phyloP scores from a whole-genome alignment of 2,888 invertebrate genomes.

The Melanargia galathea region DNA sequence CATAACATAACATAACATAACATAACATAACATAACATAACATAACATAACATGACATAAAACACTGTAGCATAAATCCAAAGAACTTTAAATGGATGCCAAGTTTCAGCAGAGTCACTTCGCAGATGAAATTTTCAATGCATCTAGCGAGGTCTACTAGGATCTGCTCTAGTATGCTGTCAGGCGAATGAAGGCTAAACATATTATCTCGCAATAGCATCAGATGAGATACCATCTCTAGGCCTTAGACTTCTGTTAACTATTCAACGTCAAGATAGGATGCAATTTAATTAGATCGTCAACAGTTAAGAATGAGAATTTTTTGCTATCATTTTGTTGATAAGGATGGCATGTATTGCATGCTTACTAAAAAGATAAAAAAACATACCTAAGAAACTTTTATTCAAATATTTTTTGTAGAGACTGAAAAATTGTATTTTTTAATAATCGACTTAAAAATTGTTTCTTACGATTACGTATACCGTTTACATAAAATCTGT shows the following conservation, averaged over 20 bases:
- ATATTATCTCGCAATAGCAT: constrained; percentile 16
- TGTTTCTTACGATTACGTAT: too few relatives aligned
- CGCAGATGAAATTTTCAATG: too few relatives aligned
- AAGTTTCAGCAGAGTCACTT: too few relatives aligned
- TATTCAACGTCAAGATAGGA: constrained; percentile 14
- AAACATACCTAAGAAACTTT: too few relatives aligned
- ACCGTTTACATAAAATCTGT: too few relatives aligned
- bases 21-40: too few relatives aligned
- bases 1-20: too few relatives aligned
- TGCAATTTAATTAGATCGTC: constrained; percentile 6
- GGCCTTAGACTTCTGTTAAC: constrained; percentile 17
- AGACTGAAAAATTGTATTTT: too few relatives aligned
- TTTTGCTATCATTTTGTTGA: background rate
- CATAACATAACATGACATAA: too few relatives aligned
- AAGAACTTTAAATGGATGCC: too few relatives aligned
- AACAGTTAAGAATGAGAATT: background rate
- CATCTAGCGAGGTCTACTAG: background rate
- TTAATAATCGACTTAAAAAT: too few relatives aligned
- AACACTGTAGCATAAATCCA: too few relatives aligned
- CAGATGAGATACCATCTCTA: constrained; percentile 12
- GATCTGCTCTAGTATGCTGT: background rate
- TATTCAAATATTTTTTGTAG: background rate
- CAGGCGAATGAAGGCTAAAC: constrained; percentile 12
- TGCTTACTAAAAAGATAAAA: background rate
- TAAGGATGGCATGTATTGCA: background rate